A percentile compares a stretch with the other conserved stretches of the same genome.
Evolutionary conservation across 2,797 vertebrate genomes (phyloP).

Genomic region (Sebastes matsubarae): DNA sequence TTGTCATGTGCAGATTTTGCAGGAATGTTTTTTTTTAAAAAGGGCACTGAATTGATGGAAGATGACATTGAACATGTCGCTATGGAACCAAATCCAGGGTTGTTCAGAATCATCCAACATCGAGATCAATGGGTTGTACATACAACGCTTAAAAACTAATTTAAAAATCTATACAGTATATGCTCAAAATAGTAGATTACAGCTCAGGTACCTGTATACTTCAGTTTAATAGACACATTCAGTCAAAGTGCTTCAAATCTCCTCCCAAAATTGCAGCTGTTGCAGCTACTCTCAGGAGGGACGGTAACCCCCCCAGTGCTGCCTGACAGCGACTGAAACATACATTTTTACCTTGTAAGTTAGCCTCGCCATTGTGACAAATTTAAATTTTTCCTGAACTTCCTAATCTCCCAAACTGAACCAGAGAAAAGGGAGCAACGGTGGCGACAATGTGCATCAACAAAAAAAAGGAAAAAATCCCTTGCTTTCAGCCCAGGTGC

Average conservation of each 20-base stretch:
- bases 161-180: neutral
- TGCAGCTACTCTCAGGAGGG: constrained; percentile 13
- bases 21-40: neutral
- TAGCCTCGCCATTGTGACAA: neutral
- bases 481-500: constrained; percentile 37
- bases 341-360: neutral
- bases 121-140: neutral
- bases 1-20: neutral
- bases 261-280: constrained; percentile 14
- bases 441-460: neutral
- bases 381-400: constrained; percentile 2
- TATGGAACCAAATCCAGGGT: neutral
- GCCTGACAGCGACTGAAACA: constrained; percentile 15
- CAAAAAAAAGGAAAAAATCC: neutral
- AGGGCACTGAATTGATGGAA: neutral
- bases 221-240: constrained; percentile 11
- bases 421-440: neutral
- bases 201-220: neutral
- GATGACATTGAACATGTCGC: neutral
- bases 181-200: neutral
- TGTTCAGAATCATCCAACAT: neutral
- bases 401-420: neutral
- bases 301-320: constrained; percentile 1
- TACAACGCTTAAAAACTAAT: neutral
- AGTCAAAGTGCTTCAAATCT: constrained; percentile 13